Evolutionary conservation across 2,113 vertebrate genomes (phyloP), one percentile per base, ranked within the genome.

Genomic region (Trematocara macrostoma): DNA sequence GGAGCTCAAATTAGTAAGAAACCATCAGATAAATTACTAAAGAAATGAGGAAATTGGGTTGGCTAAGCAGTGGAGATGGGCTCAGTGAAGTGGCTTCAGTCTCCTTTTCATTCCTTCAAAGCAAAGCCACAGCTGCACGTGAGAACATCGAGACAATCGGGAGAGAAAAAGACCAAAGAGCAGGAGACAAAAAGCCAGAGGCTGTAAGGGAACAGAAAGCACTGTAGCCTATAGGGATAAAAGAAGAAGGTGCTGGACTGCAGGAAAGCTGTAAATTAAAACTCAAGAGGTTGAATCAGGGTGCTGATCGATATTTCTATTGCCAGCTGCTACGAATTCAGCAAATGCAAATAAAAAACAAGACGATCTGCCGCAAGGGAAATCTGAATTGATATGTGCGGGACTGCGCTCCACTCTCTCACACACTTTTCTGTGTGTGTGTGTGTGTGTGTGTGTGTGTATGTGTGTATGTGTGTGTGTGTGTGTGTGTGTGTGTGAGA

Each of bases 401-500:
- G 81, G 84, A 90, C 89, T 59, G 7, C 14, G 35, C 53, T 64
- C 83, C 16, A 38, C 64, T 86, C 57, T 78, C 81, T 83, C 79
- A 74, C 71, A 61, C 47, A 84, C 14, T 79, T 26, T 82, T 38
- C 83, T 88, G 1, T 42, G 51, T 31, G 47, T 38, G 49, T 79
- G 69, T 83, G 40, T 67, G 8, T 64, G 81, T 84, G 82, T 82
- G 79, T 87, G 79, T 31, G 47, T 38, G 49, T 79, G 69, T 83
- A 31, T 67, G 8, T 64, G 81, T 84, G 82, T 82, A 76, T 87
- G 79, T 31, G 47, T 38, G 49, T 79, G 69, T 83, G 40, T 31
- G 47, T 38, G 49, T 79, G 69, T 81, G 40, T 67, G 8, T 64
- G 81, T 84, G 82, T 82, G 79, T 85, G 79, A 95, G 95, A 87